Conservation (phyloP, 2,797 vertebrate genomes). For the Mallotus villosus region DNA sequence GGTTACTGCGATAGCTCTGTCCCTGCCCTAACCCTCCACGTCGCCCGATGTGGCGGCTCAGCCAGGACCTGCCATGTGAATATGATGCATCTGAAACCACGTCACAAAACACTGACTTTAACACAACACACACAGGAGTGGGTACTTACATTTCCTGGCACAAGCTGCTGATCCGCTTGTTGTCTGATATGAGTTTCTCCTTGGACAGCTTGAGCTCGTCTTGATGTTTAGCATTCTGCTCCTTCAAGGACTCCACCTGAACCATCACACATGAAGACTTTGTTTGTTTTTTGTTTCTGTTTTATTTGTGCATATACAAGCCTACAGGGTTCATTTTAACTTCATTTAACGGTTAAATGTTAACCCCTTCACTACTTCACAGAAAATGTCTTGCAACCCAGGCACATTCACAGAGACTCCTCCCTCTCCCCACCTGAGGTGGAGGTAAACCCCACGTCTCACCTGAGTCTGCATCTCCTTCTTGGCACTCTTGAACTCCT, state of each 20-base stretch:
- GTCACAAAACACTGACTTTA: not conserved
- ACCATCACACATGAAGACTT: constrained; percentile 7
- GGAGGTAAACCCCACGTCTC: constrained; percentile 39
- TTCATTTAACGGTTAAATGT: no score
- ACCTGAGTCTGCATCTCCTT: constrained; percentile 84
- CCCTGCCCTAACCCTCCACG: constrained; percentile 1
- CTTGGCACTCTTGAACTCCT: constrained; percentile 75
- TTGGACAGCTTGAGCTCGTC: constrained; percentile 84
- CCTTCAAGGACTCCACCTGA: constrained; percentile 84
- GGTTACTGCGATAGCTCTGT: no score
- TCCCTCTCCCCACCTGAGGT: not conserved
- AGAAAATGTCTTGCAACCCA: no score
- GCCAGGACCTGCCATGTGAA: not conserved
- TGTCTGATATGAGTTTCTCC: constrained; percentile 81
- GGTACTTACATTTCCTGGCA: constrained; percentile 88
- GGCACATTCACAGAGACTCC: not conserved
- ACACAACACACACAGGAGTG: not conserved
- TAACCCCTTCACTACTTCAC: no score
- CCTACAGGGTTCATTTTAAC: no score
- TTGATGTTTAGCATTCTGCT: constrained; percentile 81
- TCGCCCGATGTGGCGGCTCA: not conserved
- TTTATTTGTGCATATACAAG: not conserved
- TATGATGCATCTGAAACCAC: no score
- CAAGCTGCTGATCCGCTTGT: constrained; percentile 80
- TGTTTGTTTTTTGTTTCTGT: no score